These are phyloP conservation scores for Bufo bufo DNA, from an alignment of 2,113 vertebrate species.

Conservation along the genomic window DNA sequence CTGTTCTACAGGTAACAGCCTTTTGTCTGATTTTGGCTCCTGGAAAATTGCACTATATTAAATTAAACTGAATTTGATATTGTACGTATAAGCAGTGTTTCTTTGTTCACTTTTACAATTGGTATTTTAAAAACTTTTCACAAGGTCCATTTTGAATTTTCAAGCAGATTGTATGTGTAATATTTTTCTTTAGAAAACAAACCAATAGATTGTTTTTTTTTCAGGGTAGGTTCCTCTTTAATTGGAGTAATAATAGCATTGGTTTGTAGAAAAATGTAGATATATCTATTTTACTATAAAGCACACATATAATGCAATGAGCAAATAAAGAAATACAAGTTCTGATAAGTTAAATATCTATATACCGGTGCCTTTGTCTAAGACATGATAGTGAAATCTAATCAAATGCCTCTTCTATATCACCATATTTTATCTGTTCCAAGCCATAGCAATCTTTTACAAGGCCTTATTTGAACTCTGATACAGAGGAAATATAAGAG, in stretches of 20 bases:
- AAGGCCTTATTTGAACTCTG: conserved; percentile 38
- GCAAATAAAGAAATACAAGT: conserved; percentile 42
- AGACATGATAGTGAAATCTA: background rate
- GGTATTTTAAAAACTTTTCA: conserved; percentile 23
- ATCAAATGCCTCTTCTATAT: conserved; percentile 23
- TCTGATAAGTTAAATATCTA: conserved; percentile 34
- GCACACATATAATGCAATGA: conserved; percentile 43
- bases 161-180: background rate
- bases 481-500: background rate
- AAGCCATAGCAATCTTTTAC: background rate
- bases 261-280: conserved; percentile 32
- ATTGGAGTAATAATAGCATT: conserved; percentile 28
- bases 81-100: background rate
- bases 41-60: conserved; percentile 1
- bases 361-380: conserved; percentile 13
- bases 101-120: background rate
- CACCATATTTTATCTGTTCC: conserved; percentile 12
- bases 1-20: background rate
- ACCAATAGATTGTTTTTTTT: background rate
- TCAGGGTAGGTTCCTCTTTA: background rate
- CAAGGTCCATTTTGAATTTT: conserved; percentile 4
- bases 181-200: conserved; percentile 19
- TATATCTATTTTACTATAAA: conserved; percentile 37
- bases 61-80: conserved; percentile 5
- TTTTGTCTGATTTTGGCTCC: background rate